These are phyloP conservation scores for Drosophila eohydei DNA, from an alignment of 2,888 invertebrate species.

Conservation along the genomic window DNA sequence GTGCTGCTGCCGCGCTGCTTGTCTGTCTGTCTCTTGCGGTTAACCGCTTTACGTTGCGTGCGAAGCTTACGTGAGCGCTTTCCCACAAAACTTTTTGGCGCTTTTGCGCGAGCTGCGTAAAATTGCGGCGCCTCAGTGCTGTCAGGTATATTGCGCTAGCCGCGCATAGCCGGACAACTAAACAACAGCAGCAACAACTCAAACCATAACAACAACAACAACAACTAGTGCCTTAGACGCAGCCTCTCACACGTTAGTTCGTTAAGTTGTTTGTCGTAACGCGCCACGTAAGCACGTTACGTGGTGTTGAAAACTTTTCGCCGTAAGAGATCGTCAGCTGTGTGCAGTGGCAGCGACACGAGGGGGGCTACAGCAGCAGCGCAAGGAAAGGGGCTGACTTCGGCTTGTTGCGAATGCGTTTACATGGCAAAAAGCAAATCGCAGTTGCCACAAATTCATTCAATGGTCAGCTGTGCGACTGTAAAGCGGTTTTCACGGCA, in stretches of 20 bases:
- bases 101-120: conserved; percentile 54
- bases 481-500: conserved; percentile 78
- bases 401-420: conserved; percentile 78
- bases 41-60: conserved; percentile 69
- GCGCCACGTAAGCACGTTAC: conserved; percentile 58
- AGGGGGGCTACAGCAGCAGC: background rate
- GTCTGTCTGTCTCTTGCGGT: conserved; percentile 66
- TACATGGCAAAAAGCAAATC: conserved; percentile 80
- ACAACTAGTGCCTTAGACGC: conserved; percentile 52
- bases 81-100: conserved; percentile 51
- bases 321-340: conserved; percentile 75
- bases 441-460: conserved; percentile 79
- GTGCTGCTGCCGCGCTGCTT: conserved; percentile 21
- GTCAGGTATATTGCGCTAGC: conserved; percentile 68
- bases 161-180: conserved; percentile 59
- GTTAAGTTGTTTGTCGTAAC: conserved; percentile 54
- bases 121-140: conserved; percentile 54
- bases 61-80: conserved; percentile 57
- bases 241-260: conserved; percentile 47
- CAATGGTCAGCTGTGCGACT: conserved; percentile 84
- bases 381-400: conserved; percentile 17
- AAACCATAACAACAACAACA: conserved; percentile 3
- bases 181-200: conserved; percentile 15
- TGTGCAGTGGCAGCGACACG: conserved; percentile 4
- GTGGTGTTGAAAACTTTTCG: conserved; percentile 70